Evolutionary conservation across 2,113 vertebrate genomes (phyloP).

Genomic region (Zosterops japonicus): DNA sequence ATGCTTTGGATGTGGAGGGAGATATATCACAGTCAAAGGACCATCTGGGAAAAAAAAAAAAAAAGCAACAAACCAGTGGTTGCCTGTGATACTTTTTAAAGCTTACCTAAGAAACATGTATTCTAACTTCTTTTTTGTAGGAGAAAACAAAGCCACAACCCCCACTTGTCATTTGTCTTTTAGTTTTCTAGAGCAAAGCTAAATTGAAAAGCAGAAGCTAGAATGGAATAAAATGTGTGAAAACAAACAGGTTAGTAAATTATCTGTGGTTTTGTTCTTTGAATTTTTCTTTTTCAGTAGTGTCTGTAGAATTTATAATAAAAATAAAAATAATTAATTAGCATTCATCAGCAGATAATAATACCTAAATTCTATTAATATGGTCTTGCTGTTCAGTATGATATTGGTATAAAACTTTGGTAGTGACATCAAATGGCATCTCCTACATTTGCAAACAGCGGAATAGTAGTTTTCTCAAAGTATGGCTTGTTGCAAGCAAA

Average conservation of each 20-base stretch:
- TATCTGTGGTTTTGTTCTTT: neutral
- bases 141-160: neutral
- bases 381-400: neutral
- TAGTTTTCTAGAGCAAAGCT: neutral
- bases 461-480: neutral
- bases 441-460: neutral
- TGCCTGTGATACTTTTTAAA: neutral
- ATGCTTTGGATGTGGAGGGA: neutral
- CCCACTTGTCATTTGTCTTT: neutral
- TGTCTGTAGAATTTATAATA: neutral
- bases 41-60: neutral
- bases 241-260: neutral
- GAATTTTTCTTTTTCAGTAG: neutral
- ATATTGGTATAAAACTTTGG: neutral
- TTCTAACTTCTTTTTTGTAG: neutral
- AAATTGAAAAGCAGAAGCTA: neutral
- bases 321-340: neutral
- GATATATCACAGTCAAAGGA: neutral
- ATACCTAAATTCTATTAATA: accelerated
- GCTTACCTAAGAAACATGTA: neutral
- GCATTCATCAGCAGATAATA: neutral
- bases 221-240: neutral
- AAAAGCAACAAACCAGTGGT: no score
- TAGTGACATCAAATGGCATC: no score
- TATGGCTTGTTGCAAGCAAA: neutral